These are phyloP conservation scores for Abramis brama DNA, from an alignment of 2,113 vertebrate genomes.

Conservation along the genomic window DNA sequence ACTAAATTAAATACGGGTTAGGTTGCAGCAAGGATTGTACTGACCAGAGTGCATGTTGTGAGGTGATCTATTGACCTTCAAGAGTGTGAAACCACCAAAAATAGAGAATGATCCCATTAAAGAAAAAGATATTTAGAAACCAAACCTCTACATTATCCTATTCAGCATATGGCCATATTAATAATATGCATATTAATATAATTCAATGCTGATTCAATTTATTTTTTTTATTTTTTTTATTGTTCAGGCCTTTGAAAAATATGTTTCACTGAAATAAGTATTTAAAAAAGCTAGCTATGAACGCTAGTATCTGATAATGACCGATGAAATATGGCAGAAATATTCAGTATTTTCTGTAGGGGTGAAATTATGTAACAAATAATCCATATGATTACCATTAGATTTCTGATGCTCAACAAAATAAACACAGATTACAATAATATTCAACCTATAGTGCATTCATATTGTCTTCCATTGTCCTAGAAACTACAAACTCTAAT, in stretches of 20 bases:
- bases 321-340: not conserved
- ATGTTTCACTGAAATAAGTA: not conserved
- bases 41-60: not conserved
- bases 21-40: not conserved
- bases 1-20: not conserved
- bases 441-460: not conserved
- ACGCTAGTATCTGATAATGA: not conserved
- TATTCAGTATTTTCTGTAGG: not conserved
- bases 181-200: not conserved
- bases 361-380: not conserved
- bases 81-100: not conserved
- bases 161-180: not conserved
- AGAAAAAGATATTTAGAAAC: no score
- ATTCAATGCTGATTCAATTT: not conserved
- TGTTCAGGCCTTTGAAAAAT: not conserved
- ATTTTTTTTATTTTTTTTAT: no score
- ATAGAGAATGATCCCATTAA: no score
- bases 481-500: not conserved
- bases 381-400: conserved; percentile 6
- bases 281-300: not conserved
- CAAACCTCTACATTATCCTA: no score
- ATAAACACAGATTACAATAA: not conserved
- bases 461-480: not conserved
- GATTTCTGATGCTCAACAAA: not conserved
- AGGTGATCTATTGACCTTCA: no score